Evolutionary conservation across 2,888 invertebrate genomes (phyloP).

Genomic region (Ctena decussata): DNA sequence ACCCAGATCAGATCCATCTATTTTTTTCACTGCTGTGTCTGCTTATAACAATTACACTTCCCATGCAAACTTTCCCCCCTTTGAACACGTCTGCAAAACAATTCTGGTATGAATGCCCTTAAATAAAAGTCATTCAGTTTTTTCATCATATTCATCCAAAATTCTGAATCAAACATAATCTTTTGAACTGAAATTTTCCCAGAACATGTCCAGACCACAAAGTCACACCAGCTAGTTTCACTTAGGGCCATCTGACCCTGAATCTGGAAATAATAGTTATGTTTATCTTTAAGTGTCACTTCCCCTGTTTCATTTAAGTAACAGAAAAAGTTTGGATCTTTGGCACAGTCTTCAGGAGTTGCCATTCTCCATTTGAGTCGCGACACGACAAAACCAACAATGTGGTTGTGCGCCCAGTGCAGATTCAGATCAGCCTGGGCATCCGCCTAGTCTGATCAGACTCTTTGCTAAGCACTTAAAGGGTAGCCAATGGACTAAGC

Average conservation of each 20-base stretch:
- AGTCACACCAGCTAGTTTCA: conserved; percentile 16
- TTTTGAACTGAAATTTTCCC: conserved; percentile 12
- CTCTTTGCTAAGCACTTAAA: no score
- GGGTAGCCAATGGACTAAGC: no score
- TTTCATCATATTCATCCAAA: conserved; percentile 2
- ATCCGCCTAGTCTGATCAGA: no score
- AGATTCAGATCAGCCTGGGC: no score
- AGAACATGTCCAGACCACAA: conserved; percentile 19
- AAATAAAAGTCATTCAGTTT: conserved; percentile 37
- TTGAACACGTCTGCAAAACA: not conserved
- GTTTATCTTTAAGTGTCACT: not conserved
- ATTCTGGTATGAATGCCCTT: conserved; percentile 1
- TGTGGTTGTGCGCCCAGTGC: no score
- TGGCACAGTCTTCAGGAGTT: conserved; percentile 19
- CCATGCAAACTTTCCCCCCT: no score
- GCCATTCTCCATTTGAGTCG: conserved; percentile 31
- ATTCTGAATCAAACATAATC: not conserved
- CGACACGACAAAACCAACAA: no score
- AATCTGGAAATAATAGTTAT: conserved; percentile 4
- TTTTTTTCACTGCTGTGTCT: no score
- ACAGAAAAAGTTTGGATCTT: conserved; percentile 18
- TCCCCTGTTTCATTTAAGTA: not conserved
- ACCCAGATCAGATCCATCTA: no score
- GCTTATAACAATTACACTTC: no score
- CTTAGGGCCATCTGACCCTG: conserved; percentile 1